Base-by-base conservation (phyloP, 1,140 invertebrate genomes). In the Wiebesia pumilae region DNA sequence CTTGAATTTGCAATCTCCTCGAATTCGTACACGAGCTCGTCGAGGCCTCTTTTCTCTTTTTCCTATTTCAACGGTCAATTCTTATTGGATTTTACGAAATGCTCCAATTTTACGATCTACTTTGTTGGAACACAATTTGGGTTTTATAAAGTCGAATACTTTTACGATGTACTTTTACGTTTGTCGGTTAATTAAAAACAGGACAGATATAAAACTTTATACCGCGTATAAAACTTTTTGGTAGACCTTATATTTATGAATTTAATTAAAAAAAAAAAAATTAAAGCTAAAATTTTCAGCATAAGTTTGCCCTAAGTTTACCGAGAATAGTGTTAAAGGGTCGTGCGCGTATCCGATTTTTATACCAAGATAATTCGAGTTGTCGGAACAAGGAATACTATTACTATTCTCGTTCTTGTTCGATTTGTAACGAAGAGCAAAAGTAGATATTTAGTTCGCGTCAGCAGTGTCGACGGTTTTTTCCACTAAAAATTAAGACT, bases 21-120 rank as follows among this genome's bases (percentile, higher is more conserved):
- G 75, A 69, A 62, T 65, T 83, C 80, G 81, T 78, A 86, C 80
- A 86, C n/a, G n/a, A 86, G 43, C 78, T 81, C 69, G 47, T 38
- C 30, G 54, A 77, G 35, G 33, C 33, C 71, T 40, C 83, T n/a
- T n/a, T n/a, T n/a, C n/a, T n/a, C n/a, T n/a, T 82, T 19, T 54
- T 58, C 71, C 73, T 78, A 86, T 83, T 78, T 78, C 73, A 51
- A 78, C 78, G 78, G 80, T 69, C 73, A 75, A 82, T 82, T 86
- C 80, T 83, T 83, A 87, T 83, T 84, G 81, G 77, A 84, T 87
- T 87, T 83, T 83, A 80, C 86, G 78, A 80, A 87, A 83, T 83
- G 35, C 38, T 87, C 75, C 27, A 38, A 81, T 86, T 86, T 86
- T 86, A 86, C 85, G 85, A 86, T 51, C 71, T 81, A 40, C 40